Base-by-base conservation (phyloP, 2,888 invertebrate species). In the Blastobasis adustella region DNA sequence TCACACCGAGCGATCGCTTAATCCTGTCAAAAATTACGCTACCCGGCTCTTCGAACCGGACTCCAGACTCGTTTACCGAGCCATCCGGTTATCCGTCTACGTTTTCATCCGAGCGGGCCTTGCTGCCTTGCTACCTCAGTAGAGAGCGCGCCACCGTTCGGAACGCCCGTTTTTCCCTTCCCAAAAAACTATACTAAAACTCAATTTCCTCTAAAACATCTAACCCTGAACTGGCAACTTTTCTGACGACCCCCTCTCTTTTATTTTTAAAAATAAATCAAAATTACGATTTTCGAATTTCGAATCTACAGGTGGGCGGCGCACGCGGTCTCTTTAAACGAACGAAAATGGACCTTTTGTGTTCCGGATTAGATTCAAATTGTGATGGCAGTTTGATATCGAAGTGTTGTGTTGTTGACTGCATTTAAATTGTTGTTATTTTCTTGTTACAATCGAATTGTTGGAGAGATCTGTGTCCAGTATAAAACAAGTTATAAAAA, bases 261-360 rank as follows among this genome's bases (percentile, higher is more conserved):
- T 52, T 51, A 49, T 46, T 46, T 55, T 55, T 52, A 57, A 54
- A 53, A 54, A 52, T 46, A 63, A 58, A 53, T 38, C 55, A 58
- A 42, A 56, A 53, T 55, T 58, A 52, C n/a, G 10, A 41, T 38
- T 51, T 49, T 57, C 46, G 40, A 56, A 55, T 52, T 58, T 52
- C 37, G 58, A 66, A 61, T 66, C 69, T 62, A 71, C 69, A 71
- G 68, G 68, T 69, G 68, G 60, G 58, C 58, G 48, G 57, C 51
- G 56, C 56, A 54, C 58, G 61, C 61, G 57, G 52, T 40, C 49
- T 40, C 6, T 42, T 9, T 40, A 36, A 45, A 53, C 50, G 37
- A 53, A 47, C 45, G 45, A 50, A 40, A 40, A 43, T 44, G 8
- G 45, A 53, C 50, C 40, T 45, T 53, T 50, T 36, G 5, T 23